Base-by-base conservation (phyloP, 1,140 invertebrate genomes). In the Helicoverpa zea region DNA sequence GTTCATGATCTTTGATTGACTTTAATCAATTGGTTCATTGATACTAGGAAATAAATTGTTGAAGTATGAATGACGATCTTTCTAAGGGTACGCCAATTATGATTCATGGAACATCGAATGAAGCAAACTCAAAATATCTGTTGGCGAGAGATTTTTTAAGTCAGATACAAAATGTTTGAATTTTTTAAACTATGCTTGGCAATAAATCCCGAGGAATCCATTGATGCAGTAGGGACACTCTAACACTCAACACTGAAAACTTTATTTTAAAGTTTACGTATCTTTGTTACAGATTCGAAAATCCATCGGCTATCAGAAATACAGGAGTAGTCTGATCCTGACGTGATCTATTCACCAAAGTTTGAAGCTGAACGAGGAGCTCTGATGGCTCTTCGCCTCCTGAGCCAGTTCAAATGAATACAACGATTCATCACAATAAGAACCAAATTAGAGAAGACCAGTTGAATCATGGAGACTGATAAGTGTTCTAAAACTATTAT, bases 391-490 rank as follows among this genome's bases (percentile, higher is more conserved):
- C 49, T 14, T 72, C 51, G 35, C 66, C 68, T 54, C 23, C 59
- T 76, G 61, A 52, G 63, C 43, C 73, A 56, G 63, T 61, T 29
- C 64, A 82, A 51, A 54, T 35, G 58, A 49, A 77, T 61, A 87
- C 81, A 84, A 83, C 85, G 82, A 87, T 75, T 84, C 86, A 88
- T 89, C 88, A 89, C 84, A 89, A 89, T 43, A 82, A 59, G 80
- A 85, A 86, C 81, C 82, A 86, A 83, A 86, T 82, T 81, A 78
- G 43, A 73, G 75, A 85, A 88, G 84, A 89, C 84, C 88, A 88
- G 86, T 88, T 87, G 68, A 83, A 79, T 77, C 81, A 63, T 89
- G 82, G 88, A 89, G 86, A 88, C 88, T 89, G 88, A 89, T 81
- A 81, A 83, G 88, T 89, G 88, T 89, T 87, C 86, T 85, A 86